phyloP scores from a whole-genome alignment of 2,113 vertebrate genomes.

The Cephalopholis sonnerati region DNA sequence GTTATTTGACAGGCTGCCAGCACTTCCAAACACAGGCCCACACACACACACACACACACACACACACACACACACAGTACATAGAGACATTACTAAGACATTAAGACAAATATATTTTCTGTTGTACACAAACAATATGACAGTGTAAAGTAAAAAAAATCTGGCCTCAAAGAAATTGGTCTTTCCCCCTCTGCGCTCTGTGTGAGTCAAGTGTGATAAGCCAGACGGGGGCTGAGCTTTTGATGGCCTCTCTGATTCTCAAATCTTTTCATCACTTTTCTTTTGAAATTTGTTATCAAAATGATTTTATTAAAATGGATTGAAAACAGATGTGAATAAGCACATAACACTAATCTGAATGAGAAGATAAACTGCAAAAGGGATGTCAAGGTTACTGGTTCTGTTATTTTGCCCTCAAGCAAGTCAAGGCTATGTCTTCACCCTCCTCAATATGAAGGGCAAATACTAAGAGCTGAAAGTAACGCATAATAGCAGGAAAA shows the following conservation, averaged over 20 bases:
- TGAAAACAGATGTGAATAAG: slow-evolving; percentile 20
- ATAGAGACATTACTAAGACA: background rate
- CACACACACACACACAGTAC: background rate
- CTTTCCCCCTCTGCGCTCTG: background rate
- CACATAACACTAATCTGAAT: background rate
- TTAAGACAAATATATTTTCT: slow-evolving; percentile 4
- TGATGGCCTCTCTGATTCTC: slow-evolving; percentile 18
- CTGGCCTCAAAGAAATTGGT: no score
- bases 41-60: background rate
- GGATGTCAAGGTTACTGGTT: background rate
- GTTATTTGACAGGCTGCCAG: background rate
- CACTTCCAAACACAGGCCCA: background rate
- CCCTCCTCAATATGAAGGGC: background rate
- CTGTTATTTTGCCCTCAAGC: background rate
- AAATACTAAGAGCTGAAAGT: background rate
- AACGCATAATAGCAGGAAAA: background rate
- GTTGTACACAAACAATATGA: background rate
- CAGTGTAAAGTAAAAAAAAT: background rate
- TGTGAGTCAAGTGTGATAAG: slow-evolving; percentile 8
- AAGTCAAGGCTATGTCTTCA: background rate
- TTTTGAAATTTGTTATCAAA: slow-evolving; percentile 15
- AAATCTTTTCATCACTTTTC: slow-evolving; percentile 13
- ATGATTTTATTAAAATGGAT: background rate
- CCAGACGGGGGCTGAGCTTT: background rate
- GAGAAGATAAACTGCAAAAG: background rate